A percentile compares a stretch with the other conserved stretches of the same genome.
Evolutionary conservation across 2,113 vertebrate species (phyloP).

Genomic region (Haemorhous mexicanus): DNA sequence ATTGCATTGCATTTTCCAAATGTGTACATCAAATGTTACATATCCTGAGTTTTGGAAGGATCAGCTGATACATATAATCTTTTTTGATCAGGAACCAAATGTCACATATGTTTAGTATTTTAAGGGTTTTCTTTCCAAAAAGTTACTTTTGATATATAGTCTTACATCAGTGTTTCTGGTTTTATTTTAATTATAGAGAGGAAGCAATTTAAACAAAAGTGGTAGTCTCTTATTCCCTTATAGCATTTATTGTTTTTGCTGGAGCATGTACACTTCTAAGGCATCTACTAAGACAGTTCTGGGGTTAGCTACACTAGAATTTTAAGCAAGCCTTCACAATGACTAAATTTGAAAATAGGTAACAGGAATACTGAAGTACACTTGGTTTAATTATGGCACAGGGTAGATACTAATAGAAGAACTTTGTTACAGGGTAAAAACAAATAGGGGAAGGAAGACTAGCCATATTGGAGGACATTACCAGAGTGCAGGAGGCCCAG

Average conservation of each 20-base stretch:
- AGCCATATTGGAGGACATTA: fast-evolving
- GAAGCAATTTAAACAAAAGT: neutral
- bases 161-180: neutral
- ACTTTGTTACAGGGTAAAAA: neutral
- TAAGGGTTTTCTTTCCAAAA: neutral
- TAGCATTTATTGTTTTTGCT: neutral
- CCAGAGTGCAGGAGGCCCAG: neutral
- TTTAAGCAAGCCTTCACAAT: neutral
- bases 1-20: neutral
- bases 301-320: neutral
- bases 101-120: neutral
- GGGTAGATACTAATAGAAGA: neutral
- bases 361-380: neutral
- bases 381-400: neutral
- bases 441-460: neutral
- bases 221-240: neutral
- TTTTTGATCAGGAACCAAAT: neutral
- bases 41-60: neutral
- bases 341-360: neutral
- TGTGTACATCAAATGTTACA: neutral
- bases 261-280: neutral
- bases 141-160: neutral
- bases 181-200: neutral
- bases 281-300: neutral
- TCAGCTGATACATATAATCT: neutral